Base-by-base conservation (phyloP, 2,888 invertebrate genomes). In the Rotaria macrura region DNA sequence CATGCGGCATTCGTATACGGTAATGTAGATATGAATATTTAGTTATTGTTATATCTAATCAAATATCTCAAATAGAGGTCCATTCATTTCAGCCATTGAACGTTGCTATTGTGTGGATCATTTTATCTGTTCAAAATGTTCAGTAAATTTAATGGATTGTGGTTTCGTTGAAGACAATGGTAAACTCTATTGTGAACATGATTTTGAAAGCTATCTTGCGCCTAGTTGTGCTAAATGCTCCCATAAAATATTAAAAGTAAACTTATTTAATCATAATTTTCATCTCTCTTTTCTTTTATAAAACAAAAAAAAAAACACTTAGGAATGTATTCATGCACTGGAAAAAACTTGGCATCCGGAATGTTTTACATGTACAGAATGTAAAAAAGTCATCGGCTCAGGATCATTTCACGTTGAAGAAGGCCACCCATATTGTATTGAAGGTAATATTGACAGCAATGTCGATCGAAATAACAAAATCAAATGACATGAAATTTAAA, bases 61-160 rank as follows among this genome's bases (percentile, higher is more conserved):
- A 65, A 14, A 29, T 20, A 52, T 43, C 4, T 10, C 6, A 9
- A n/a, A 12, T 43, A 98, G 98, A 92, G 99, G 99, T 88, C 98
- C 98, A 84, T 99, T 98, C 92, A 96, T 99, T 89, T 95, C 96
- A 87, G 98, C 98, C 25, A 92, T 97, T 91, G 96, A 97, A 87
- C 96, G 96, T 91, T 96, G 96, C 89, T 99, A 97, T 97, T 99
- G 99, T 90, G 98, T 98, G 5, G 96, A 97, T 89, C 98, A 99
- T 92, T 99, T 99, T 92, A 93, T 95, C 89, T 99, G 99, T 91
- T 94, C 95, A 87, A 97, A 96, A 89, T 98, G 98, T 92, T 93
- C 94, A 88, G 94, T 96, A 88, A 94, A 94, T 54, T 93, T 97
- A 88, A 95, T 96, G 90, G 96, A 98, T 90, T 94, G 96, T 89